These are phyloP conservation scores for Parnassius glacialis DNA, from an alignment of 2,888 invertebrate genomes.

Conservation along the genomic window DNA sequence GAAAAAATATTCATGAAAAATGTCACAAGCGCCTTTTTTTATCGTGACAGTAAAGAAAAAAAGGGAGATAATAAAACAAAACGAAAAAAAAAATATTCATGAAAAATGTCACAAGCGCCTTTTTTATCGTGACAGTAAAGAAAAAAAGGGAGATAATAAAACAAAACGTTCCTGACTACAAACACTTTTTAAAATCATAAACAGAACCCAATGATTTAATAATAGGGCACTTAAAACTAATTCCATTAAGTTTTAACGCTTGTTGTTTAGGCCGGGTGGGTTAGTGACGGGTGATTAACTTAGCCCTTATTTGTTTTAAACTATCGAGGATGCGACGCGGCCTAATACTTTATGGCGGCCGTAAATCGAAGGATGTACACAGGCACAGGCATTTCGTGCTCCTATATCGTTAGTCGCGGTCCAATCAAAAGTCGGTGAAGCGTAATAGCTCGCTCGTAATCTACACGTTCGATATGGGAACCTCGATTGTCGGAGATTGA, in stretches of 20 bases:
- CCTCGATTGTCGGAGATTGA: slow-evolving; percentile 57
- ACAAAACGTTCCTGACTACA: background rate
- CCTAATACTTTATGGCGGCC: slow-evolving; percentile 61
- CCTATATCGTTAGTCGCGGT: slow-evolving; percentile 66
- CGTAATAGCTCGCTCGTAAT: slow-evolving; percentile 64
- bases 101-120: too few species aligned
- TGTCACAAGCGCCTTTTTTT: background rate
- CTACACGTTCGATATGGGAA: slow-evolving; percentile 74
- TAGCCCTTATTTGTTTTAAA: slow-evolving; percentile 59
- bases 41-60: background rate
- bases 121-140: background rate
- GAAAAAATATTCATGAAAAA: too few species aligned
- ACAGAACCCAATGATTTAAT: slow-evolving; percentile 27
- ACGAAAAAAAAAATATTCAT: too few species aligned
- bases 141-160: background rate
- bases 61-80: background rate
- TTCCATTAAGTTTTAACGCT: slow-evolving; percentile 17
- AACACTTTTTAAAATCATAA: slow-evolving; percentile 4
- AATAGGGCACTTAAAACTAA: slow-evolving; percentile 14
- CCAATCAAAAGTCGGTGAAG: slow-evolving; percentile 75
- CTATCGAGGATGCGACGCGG: slow-evolving; percentile 57
- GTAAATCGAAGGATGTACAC: slow-evolving; percentile 55
- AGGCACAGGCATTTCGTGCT: slow-evolving; percentile 56
- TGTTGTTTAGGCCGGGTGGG: slow-evolving; percentile 5
- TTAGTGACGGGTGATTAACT: slow-evolving; percentile 47